These are phyloP conservation scores for Eilema griseolum DNA, from an alignment of 2,888 invertebrate species.

Conservation along the genomic window DNA sequence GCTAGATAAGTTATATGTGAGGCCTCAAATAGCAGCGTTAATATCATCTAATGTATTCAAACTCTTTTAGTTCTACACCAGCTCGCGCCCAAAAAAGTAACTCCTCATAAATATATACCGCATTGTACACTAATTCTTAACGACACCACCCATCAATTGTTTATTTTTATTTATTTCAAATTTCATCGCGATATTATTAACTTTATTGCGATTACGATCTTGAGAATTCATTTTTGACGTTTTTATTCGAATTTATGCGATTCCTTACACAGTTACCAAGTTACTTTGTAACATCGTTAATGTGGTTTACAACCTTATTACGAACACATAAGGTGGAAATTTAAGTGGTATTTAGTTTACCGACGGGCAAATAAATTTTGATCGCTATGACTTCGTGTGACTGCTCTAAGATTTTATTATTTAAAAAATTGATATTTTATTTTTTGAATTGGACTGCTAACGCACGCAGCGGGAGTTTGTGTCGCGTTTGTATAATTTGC, in stretches of 20 bases:
- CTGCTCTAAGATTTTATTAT: slow-evolving; percentile 85
- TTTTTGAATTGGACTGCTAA: slow-evolving; percentile 82
- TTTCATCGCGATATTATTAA: slow-evolving; percentile 85
- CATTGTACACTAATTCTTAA: slow-evolving; percentile 79
- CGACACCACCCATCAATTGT: slow-evolving; percentile 73
- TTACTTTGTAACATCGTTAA: slow-evolving; percentile 37
- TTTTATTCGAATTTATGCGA: slow-evolving; percentile 86
- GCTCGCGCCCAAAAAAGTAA: slow-evolving; percentile 34
- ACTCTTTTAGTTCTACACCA: slow-evolving; percentile 25
- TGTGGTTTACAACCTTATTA: slow-evolving; percentile 50
- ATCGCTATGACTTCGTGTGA: slow-evolving; percentile 76
- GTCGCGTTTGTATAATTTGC: slow-evolving; percentile 46
- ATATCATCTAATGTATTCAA: slow-evolving; percentile 22
- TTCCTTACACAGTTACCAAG: slow-evolving; percentile 63
- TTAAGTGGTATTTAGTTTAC: slow-evolving; percentile 44
- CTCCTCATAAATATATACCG: slow-evolving; percentile 54
- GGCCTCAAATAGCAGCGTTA: not conserved
- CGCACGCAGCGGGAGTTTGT: slow-evolving; percentile 80
- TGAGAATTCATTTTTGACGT: slow-evolving; percentile 85
- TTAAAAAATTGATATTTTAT: slow-evolving; percentile 85
- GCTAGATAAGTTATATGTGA: not conserved
- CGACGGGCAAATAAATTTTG: slow-evolving; percentile 54
- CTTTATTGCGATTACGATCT: slow-evolving; percentile 86
- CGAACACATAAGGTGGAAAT: slow-evolving; percentile 61
- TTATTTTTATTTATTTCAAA: slow-evolving; percentile 82